Percentiles rank a stretch among this genome's conserved stretches.
phyloP scores from a whole-genome alignment of 2,888 invertebrate genomes.

The Cyclophora punctaria region DNA sequence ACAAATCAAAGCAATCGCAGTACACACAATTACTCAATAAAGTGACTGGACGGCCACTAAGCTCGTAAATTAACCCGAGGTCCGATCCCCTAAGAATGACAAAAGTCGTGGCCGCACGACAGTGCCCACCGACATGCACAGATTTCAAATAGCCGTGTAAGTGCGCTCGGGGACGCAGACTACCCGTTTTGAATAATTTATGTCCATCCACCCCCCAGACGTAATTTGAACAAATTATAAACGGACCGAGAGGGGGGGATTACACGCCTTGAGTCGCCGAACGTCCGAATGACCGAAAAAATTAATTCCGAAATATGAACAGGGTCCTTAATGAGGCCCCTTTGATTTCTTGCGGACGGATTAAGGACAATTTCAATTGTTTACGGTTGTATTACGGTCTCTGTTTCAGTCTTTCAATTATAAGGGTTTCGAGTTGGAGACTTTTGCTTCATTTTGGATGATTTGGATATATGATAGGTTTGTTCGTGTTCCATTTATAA shows the following conservation, averaged over 20 bases:
- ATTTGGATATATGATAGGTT: no score
- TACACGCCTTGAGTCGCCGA: constrained; percentile 15
- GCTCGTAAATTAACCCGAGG: constrained; percentile 5
- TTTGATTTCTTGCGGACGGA: constrained; percentile 14
- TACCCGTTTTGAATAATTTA: constrained; percentile 34
- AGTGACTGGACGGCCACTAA: constrained; percentile 3
- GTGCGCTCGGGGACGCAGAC: constrained; percentile 6
- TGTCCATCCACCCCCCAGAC: constrained; percentile 17
- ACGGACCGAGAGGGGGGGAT: constrained; percentile 23
- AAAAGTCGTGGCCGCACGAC: constrained; percentile 8
- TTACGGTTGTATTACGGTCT: neutral
- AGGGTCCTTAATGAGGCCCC: constrained; percentile 5
- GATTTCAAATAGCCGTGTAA: constrained; percentile 16
- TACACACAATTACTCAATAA: neutral
- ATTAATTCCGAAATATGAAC: constrained; percentile 9
- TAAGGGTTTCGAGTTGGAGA: no score
- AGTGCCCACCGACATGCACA: constrained; percentile 11
- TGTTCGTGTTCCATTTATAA: no score
- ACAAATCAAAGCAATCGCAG: no score
- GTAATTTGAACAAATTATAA: constrained; percentile 39
- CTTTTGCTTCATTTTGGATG: no score
- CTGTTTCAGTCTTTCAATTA: no score
- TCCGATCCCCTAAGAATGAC: constrained; percentile 10
- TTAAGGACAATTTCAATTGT: neutral
- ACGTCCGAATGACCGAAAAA: constrained; percentile 13